Percentiles rank a stretch among this genome's conserved stretches.
Conservation (phyloP, 2,888 invertebrate genomes). For the Dendrolimus houi region DNA sequence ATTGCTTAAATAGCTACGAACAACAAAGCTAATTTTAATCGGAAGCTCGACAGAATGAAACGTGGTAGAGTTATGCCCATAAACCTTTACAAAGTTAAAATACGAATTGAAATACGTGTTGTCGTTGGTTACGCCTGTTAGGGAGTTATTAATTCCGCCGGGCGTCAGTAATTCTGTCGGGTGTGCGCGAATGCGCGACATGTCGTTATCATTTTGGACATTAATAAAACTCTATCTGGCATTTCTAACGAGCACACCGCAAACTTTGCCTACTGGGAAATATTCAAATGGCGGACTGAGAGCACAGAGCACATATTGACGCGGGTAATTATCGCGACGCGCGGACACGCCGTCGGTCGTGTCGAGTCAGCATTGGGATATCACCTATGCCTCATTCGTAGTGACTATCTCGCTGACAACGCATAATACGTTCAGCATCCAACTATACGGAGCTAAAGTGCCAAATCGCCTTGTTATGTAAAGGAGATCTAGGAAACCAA, state of each 20-base stretch:
- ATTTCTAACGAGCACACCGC: slow-evolving; percentile 40
- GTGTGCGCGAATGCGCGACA: slow-evolving; percentile 33
- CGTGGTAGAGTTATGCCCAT: not conserved
- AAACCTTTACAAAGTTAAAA: slow-evolving; percentile 43
- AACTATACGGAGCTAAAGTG: too few relatives aligned
- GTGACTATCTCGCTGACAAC: too few relatives aligned
- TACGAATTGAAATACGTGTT: slow-evolving; percentile 41
- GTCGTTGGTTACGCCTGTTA: slow-evolving; percentile 30
- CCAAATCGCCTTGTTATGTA: too few relatives aligned
- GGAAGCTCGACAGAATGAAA: not conserved
- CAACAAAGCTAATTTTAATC: not conserved
- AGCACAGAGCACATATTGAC: slow-evolving; percentile 39
- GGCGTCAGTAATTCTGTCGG: slow-evolving; percentile 46
- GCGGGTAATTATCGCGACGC: slow-evolving; percentile 36
- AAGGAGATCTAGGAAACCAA: too few relatives aligned
- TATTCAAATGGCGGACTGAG: slow-evolving; percentile 41
- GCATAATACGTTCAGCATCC: too few relatives aligned
- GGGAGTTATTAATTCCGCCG: slow-evolving; percentile 55
- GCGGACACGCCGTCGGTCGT: slow-evolving; percentile 4
- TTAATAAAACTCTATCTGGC: slow-evolving; percentile 56
- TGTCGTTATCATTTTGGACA: slow-evolving; percentile 61
- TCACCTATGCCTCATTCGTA: too few relatives aligned
- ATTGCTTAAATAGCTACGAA: slow-evolving; percentile 10
- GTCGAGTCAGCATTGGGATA: not conserved
- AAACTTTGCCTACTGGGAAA: slow-evolving; percentile 45